Base-by-base conservation (phyloP, 2,797 vertebrate species). In the Pitangus sulphuratus region DNA sequence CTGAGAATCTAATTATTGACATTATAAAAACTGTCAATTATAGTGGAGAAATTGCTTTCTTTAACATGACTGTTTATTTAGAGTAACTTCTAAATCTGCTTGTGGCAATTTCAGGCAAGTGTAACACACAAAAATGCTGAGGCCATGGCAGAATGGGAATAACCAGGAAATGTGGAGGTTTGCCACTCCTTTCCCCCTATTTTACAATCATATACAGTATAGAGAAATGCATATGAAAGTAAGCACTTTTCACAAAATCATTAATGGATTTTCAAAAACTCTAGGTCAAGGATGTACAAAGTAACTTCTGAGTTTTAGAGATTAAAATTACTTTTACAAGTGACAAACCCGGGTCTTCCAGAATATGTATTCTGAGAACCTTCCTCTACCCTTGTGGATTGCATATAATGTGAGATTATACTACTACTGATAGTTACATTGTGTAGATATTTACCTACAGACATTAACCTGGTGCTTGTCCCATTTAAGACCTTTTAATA, bases 281-380 rank as follows among this genome's bases (percentile, higher is more conserved):
- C 20, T 37, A 66, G 9, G 42, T 42, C 12, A 75, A 42, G 37
- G 11, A 21, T 25, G 1, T n/a, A 51, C 7, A n/a, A 62, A 47
- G 8, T 35, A 45, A 80, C 60, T 12, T 31, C 42, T 37, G 28
- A 65, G 45, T 64, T 64, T 57, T 75, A 30, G 25, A 24, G 53
- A 39, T 45, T 39, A 85, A 16, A 12, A 70, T 48, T 26, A 25
- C 8, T 91, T 60, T 44, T 51, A n/a, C 15, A 57, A 57, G 19
- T 12, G 4, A 5, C 5, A 86, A 81, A 26, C 12, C 8, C 24
- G 5, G 2, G 13, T 62, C 14, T 70, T 89, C 24, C 15, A 37
- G 12, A 60, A 79, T 11, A 25, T 0, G 0, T 33, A 8, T 44
- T 69, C 40, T 26, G 31, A 56, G 74, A 51, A 26, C 1, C 5